phyloP scores from a whole-genome alignment of 2,113 vertebrate genomes.

The Castor canadensis region DNA sequence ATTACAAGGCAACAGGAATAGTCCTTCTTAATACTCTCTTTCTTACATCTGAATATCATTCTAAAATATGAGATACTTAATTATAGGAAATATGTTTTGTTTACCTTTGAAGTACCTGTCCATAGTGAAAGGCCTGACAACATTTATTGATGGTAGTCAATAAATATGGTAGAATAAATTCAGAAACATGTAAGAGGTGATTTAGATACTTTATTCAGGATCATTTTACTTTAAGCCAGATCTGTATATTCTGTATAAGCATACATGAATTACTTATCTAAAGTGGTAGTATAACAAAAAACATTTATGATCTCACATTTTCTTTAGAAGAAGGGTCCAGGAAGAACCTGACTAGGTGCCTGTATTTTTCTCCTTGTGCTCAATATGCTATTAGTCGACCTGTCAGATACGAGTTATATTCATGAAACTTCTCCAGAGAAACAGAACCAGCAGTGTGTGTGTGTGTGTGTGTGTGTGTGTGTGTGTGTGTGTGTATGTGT shows the following conservation, averaged over 20 bases:
- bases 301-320: not conserved
- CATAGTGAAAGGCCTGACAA: not conserved
- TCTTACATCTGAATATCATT: not conserved
- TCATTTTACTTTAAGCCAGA: not conserved
- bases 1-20: not conserved
- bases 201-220: not conserved
- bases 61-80: not conserved
- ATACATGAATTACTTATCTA: not conserved
- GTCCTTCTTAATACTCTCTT: accelerated
- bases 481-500: not conserved
- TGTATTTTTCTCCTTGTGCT: not conserved
- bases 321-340: not conserved
- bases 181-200: not conserved
- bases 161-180: not conserved
- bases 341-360: not conserved
- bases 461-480: too few relatives aligned
- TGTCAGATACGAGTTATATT: not conserved
- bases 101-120: not conserved
- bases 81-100: not conserved
- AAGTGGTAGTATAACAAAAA: not conserved
- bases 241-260: not conserved
- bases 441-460: not conserved
- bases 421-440: not conserved
- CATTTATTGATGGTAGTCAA: not conserved
- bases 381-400: not conserved